These are phyloP conservation scores for Galagoides demidoff DNA, from an alignment of 2,797 vertebrate genomes.

Conservation along the genomic window DNA sequence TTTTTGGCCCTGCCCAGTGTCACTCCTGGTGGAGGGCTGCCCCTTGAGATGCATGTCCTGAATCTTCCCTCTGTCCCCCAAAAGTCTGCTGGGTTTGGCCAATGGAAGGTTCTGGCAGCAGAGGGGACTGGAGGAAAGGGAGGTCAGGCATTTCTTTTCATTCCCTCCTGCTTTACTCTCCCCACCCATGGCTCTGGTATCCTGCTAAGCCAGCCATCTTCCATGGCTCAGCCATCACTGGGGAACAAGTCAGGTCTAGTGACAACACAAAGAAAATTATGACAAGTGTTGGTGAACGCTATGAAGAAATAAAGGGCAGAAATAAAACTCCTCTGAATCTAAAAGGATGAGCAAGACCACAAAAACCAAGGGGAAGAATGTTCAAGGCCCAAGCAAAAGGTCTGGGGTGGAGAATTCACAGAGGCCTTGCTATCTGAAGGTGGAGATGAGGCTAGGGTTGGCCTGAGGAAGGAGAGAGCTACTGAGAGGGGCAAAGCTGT, in stretches of 20 bases:
- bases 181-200: background rate
- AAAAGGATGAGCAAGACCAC: background rate
- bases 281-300: background rate
- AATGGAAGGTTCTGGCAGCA: background rate
- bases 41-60: background rate
- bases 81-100: background rate
- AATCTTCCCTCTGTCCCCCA: background rate
- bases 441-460: background rate
- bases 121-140: background rate
- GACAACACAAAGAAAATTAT: background rate
- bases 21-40: background rate
- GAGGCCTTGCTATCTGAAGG: background rate
- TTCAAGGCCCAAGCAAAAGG: background rate
- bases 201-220: background rate
- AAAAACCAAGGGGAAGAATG: background rate
- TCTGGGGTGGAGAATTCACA: background rate
- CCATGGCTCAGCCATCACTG: accelerated
- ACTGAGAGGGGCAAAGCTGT: background rate
- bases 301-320: background rate
- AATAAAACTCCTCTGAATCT: background rate
- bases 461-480: background rate
- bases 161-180: background rate
- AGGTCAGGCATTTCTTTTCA: background rate
- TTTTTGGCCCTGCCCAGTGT: background rate
- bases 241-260: background rate